Conservation (phyloP, 2,888 invertebrate species). For the Drosophila colorata region DNA sequence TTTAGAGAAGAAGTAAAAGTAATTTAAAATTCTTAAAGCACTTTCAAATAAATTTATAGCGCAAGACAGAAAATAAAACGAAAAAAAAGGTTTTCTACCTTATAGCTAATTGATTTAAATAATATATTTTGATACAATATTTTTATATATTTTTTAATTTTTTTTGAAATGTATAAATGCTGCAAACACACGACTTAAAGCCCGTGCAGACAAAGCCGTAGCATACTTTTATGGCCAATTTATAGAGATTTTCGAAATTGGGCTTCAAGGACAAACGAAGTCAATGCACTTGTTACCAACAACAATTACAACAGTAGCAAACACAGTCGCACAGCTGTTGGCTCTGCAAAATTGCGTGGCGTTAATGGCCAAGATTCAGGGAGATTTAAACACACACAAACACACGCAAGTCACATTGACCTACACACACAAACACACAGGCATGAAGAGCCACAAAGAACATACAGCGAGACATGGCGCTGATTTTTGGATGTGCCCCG, state of each 20-base stretch:
- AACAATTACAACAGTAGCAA: conserved; percentile 16
- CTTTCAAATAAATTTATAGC: too few species aligned
- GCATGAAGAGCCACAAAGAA: conserved; percentile 24
- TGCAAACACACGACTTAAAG: conserved; percentile 1
- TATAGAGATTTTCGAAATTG: neutral
- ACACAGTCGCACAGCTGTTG: conserved; percentile 48
- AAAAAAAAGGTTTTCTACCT: too few species aligned
- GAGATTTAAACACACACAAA: conserved; percentile 36
- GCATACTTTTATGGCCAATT: conserved; percentile 50
- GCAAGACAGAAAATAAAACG: too few species aligned
- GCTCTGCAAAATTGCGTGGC: conserved; percentile 35
- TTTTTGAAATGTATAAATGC: neutral
- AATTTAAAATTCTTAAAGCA: too few species aligned
- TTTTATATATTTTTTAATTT: too few species aligned
- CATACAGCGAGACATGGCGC: conserved; percentile 57
- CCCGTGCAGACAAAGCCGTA: conserved; percentile 24
- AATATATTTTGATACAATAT: too few species aligned
- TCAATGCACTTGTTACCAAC: conserved; percentile 45
- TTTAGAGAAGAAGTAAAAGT: too few species aligned
- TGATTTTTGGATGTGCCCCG: conserved; percentile 54
- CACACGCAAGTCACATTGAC: conserved; percentile 61
- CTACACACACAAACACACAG: conserved; percentile 48
- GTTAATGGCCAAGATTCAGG: conserved; percentile 58
- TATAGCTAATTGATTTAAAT: too few species aligned
- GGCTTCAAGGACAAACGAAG: conserved; percentile 34